These are phyloP conservation scores for Hipposideros larvatus DNA, from an alignment of 2,797 vertebrate genomes.

Conservation along the genomic window DNA sequence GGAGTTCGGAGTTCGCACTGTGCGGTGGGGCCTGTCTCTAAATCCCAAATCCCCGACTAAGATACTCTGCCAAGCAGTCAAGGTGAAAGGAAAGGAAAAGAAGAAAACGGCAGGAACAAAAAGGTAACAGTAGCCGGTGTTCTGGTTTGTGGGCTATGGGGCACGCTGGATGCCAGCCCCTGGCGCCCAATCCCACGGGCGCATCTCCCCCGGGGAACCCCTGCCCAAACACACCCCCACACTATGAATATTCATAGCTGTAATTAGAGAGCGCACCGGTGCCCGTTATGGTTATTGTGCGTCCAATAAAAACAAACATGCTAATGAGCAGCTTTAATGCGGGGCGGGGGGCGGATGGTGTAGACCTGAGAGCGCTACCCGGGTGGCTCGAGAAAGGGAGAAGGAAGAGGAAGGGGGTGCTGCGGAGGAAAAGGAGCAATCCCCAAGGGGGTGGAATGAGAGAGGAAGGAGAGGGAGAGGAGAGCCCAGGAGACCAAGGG, in stretches of 20 bases:
- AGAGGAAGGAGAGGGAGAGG: not conserved
- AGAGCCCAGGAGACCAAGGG: no score
- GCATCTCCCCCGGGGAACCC: not conserved
- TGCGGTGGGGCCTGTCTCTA: not conserved
- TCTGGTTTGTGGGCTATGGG: not conserved
- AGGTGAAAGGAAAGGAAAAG: not conserved
- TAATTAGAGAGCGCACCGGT: conserved; percentile 78
- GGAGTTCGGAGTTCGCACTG: rapidly evolving
- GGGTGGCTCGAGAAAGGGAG: not conserved
- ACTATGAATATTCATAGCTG: conserved; percentile 86
- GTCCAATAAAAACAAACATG: conserved; percentile 85
- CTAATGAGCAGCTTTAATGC: conserved; percentile 80
- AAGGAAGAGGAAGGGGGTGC: not conserved
- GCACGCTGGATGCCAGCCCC: not conserved
- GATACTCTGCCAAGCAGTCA: not conserved
- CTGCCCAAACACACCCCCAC: not conserved
- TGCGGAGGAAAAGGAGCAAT: no score
- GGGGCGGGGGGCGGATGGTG: not conserved
- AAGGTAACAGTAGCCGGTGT: not conserved
- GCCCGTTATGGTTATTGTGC: conserved; percentile 78
- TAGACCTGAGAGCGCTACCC: not conserved
- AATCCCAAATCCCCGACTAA: not conserved
- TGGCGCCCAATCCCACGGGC: no score
- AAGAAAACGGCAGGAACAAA: not conserved
- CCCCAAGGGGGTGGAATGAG: no score